phyloP scores from a whole-genome alignment of 2,113 vertebrate species.

The Phasianus colchicus region DNA sequence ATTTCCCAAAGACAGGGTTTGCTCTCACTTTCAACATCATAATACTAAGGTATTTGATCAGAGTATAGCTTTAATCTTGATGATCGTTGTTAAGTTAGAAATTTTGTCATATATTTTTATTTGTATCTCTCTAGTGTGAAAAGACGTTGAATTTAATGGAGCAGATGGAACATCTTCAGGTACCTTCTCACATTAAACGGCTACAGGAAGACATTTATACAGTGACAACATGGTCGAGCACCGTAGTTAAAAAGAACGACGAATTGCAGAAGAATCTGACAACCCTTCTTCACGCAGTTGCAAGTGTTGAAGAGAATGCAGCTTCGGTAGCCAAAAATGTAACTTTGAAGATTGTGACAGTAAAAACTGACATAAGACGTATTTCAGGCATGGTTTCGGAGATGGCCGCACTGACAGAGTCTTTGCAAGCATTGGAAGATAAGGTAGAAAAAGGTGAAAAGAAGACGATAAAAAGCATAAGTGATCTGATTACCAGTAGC shows the following conservation, averaged over 20 bases:
- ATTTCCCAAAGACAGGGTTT: background rate
- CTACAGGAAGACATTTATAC: conserved; percentile 80
- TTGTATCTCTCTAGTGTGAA: conserved; percentile 83
- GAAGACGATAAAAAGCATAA: conserved; percentile 84
- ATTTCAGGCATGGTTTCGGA: conserved; percentile 91
- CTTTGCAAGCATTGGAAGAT: conserved; percentile 81
- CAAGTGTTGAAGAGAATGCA: conserved; percentile 78
- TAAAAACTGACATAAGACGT: conserved; percentile 91
- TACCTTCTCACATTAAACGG: conserved; percentile 75
- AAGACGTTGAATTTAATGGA: conserved; percentile 78
- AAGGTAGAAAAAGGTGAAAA: conserved; percentile 83
- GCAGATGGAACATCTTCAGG: conserved; percentile 74
- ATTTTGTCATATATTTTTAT: conserved; percentile 48
- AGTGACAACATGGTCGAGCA: conserved; percentile 80
- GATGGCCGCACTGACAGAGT: conserved; percentile 79
- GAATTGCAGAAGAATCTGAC: conserved; percentile 81
- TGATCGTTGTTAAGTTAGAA: background rate
- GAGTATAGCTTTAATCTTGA: background rate
- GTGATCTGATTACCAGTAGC: conserved; percentile 87
- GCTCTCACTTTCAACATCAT: background rate
- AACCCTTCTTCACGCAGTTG: conserved; percentile 79
- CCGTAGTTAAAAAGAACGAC: conserved; percentile 75
- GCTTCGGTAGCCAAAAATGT: conserved; percentile 80
- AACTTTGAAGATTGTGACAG: conserved; percentile 78
- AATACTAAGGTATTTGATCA: background rate